Evolutionary conservation across 2,113 vertebrate species (phyloP), one percentile per base, ranked within the genome.

Genomic region (Rhinolophus ferrumequinum): DNA sequence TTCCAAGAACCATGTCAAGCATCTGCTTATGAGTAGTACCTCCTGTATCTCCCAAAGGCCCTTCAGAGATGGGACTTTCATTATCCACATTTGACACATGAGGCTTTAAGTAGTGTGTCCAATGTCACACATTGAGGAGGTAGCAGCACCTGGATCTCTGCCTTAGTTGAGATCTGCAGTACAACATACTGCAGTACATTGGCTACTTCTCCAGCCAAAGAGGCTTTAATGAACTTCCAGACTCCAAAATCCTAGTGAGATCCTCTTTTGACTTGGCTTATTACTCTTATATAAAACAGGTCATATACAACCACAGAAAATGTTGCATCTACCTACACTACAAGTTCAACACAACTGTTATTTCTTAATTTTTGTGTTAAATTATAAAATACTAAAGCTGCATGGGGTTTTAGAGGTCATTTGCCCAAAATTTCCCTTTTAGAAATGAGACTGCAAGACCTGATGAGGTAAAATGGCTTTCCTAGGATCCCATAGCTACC

Each of bases 361-460:
- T 9, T 81, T 81, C 81, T 67, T 44, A 52, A 2, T 15, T 11
- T 70, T 70, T 35, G 4, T 69, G 85, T 70, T 76, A 24, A 84
- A 69, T 58, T 47, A 72, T n/a, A 90, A 92, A 94, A 58, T 75
- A 21, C 35, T 44, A 50, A 24, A 82, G 21, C 44, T 35, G 7
- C 8, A 35, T n/a, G 5, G 19, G 22, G 5, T 26, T 93, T 79
- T 7, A 16, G 5, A 93, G 3, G 66, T 26, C 47, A 60, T 26
- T 21, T 33, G 35, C 18, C 30, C 9, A n/a, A 95, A 95, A 26
- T 2, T 9, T 70, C 70, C 81, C 70, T 77, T 76, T 88, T 66
- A 91, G n/a, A 96, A 91, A 66, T 52, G 26, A 96, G 47, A 62
- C 52, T 13, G 6, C 2, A 64, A 69, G 41, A 50, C n/a, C 38